Conservation (phyloP, 2,113 vertebrate genomes). For the Indicator indicator region DNA sequence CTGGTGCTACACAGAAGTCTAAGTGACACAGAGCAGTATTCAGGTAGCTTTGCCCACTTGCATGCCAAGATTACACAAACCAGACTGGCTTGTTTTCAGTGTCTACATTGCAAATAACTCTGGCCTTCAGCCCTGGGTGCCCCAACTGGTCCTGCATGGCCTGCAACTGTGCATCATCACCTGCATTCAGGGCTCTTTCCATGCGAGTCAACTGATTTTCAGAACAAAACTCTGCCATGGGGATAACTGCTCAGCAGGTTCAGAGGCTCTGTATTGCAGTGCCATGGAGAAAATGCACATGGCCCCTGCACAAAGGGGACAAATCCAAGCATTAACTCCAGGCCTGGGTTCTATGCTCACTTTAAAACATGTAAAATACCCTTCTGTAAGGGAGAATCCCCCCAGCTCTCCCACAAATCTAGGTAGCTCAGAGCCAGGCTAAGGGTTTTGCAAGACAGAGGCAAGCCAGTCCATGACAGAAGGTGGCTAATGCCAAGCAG, state of each 20-base stretch:
- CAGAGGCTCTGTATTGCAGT: neutral
- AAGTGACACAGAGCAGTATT: neutral
- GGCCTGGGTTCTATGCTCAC: fast-evolving
- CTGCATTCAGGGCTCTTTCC: neutral
- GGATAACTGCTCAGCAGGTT: neutral
- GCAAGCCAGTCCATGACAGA: neutral
- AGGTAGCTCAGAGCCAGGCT: neutral
- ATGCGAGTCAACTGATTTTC: neutral
- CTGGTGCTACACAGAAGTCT: neutral
- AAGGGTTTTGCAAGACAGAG: neutral
- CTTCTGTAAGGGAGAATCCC: neutral
- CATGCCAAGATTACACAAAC: neutral
- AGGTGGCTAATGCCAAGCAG: neutral
- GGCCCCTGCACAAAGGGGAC: fast-evolving
- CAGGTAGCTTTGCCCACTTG: neutral
- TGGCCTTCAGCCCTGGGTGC: neutral
- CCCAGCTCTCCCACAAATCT: neutral
- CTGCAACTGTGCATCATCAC: neutral
- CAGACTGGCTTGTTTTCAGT: neutral
- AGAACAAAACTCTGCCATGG: neutral
- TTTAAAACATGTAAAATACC: neutral
- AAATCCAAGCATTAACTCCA: neutral
- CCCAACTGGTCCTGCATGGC: neutral
- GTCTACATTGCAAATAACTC: neutral
- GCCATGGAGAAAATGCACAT: neutral